Evolutionary conservation across 2,888 invertebrate species (phyloP), one percentile per base, ranked within the genome.

Genomic region (Epiperipatus broadwayi): DNA sequence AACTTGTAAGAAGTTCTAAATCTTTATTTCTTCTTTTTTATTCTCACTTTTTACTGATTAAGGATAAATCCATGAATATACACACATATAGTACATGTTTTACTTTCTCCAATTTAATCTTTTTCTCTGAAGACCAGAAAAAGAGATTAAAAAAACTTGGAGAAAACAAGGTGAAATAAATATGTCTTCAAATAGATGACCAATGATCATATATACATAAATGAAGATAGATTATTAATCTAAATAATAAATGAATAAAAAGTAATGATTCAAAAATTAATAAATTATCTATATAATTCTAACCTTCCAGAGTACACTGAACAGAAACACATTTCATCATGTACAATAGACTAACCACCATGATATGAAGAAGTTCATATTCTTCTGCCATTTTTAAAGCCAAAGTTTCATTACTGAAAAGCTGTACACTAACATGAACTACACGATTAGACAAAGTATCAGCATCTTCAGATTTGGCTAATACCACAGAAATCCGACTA

Each of bases 341-440:
- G 48, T 80, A 73, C 51, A 78, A 76, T 37, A 89, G 67, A 53
- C 80, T 80, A 42, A 80, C 72, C 36, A 84, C 83, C 80, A 93
- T 85, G 25, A 89, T 83, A 58, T 87, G 83, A 5, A 95, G 67
- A 18, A 95, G 66, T 50, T 81, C 78, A 39, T 84, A 68, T 50
- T 87, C 78, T 51, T 84, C 77, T 4, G 84, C 83, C 78, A 93
- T 89, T 53, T 78, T 72, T 28, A 79, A 64, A 2, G 93, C 89
- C 14, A 93, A 65, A 37, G 76, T 75, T 58, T 91, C 84, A 60
- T 91, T 93, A 47, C 84, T 84, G 66, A 95, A 91, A 41, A 95
- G 65, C 63, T 95, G 69, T 3, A 95, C 95, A 51, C 85, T 87
- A 63, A 95, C 89, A 62, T 95, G 95, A 1, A 95, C 91, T 1